Base-by-base conservation (phyloP, 2,888 invertebrate species). In the Drosophila kanekoi region DNA sequence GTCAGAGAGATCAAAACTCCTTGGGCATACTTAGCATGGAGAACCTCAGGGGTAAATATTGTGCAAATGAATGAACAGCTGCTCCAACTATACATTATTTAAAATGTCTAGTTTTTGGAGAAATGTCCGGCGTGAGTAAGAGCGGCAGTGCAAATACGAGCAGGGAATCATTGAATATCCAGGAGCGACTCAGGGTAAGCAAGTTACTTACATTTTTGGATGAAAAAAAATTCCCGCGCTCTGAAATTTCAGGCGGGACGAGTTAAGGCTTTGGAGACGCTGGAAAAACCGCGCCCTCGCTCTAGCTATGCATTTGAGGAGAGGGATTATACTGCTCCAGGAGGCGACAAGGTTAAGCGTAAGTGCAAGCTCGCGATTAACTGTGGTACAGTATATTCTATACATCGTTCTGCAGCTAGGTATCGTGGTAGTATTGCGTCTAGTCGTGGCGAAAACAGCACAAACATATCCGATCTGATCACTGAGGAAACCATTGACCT, bases 401-500 rank as follows among this genome's bases (percentile, higher is more conserved):
- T 9, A 10, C 9, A 9, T 40, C 0, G 23, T 40, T 52, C 56
- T 20, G 5, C 28, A 74, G 73, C 3, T 5, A 16, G 8, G 1
- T 57, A 33, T 18, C 64, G 70, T 23, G n/a, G n/a, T 78, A 61
- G 87, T 81, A 74, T 81, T 81, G 20, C 79, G 68, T 18, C 73
- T 72, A 43, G 47, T 14, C 32, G 35, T 4, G 54, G 47, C 3
- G 79, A 79, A 0, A 80, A 81, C 4, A 70, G 71, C 18, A 89
- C 90, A 3, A 92, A 92, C 61, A 91, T 91, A 38, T 91, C 91
- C 3, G 92, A 92, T 41, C 75, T 92, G 16, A 78, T 91, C 2
- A 87, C 84, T 1, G 92, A 92, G 62, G 90, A 91, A 54, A 92
- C 92, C 5, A 91, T 92, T 28, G 80, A 92, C 66, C 71, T 92